Base-by-base conservation (phyloP, 1,140 invertebrate genomes). In the Drosophila yakuba region DNA sequence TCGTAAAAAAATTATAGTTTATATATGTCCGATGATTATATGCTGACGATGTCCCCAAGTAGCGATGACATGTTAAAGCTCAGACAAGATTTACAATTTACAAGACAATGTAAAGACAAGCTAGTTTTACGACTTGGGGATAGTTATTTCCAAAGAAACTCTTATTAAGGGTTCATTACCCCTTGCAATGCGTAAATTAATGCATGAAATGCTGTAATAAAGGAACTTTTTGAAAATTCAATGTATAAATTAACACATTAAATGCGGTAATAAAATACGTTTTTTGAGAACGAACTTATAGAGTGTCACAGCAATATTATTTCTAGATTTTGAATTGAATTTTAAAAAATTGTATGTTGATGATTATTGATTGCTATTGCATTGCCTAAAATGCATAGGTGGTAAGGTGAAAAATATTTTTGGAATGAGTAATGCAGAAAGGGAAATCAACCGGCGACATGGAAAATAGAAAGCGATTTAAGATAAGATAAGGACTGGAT, bases 1-100 rank as follows among this genome's bases (percentile, higher is more conserved):
- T 74, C 41, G 78, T 88, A 83, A 89, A 81, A 82, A 88, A 74
- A 66, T 74, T 66, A 88, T 88, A 69, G 47, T 72, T 75, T 62
- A 84, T 75, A 28, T 71, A 64, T 43, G 35, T 43, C 52, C 41
- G 35, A 54, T 51, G 57, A 35, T 43, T 60, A 35, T 47, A 60
- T 45, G 48, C 64, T 45, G 61, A 51, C 52, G 48, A 38, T 54
- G 23, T 66, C 68, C 44, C 51, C 75, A 58, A 56, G 55, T 50
- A 59, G 47, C 32, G 60, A 52, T 62, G 51, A 60, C 56, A 60
- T 43, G 51, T 69, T 56, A 25, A 47, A 68, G 1, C 25, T 47
- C 67, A 55, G 48, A 41, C 51, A 58, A 39, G 68, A 72, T 72
- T 72, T 72, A 58, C 68, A 25, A 68, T 68, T 66, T 68, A 66